phyloP scores from a whole-genome alignment of 2,113 vertebrate genomes.

The Sceloporus tristichus region DNA sequence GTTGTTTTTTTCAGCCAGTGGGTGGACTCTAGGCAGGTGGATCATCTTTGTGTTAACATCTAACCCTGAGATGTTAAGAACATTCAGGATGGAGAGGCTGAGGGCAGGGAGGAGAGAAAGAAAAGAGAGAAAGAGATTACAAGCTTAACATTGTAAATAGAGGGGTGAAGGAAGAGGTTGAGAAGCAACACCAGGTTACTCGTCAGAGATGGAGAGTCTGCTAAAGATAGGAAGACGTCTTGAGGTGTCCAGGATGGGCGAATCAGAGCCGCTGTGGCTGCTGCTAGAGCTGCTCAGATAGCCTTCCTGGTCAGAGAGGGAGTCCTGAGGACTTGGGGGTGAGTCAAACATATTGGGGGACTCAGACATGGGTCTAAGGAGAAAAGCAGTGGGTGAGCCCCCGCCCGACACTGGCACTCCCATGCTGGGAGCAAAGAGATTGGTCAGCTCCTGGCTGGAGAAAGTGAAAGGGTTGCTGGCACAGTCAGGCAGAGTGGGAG shows the following conservation, averaged over 20 bases:
- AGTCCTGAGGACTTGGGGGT: slow-evolving; percentile 94
- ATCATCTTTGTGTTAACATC: slow-evolving; percentile 72
- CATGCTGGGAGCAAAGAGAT: slow-evolving; percentile 92
- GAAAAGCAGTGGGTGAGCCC: slow-evolving; percentile 88
- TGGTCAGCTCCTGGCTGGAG: slow-evolving; percentile 98
- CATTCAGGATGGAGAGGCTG: neutral
- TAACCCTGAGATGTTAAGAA: slow-evolving; percentile 62
- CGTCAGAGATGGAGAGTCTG: slow-evolving; percentile 98
- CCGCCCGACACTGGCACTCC: slow-evolving; percentile 82
- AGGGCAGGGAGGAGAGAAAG: slow-evolving; percentile 9
- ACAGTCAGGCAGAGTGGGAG: slow-evolving; percentile 86
- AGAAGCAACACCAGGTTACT: slow-evolving; percentile 83
- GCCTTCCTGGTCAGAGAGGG: slow-evolving; percentile 97
- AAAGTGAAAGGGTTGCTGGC: slow-evolving; percentile 98
- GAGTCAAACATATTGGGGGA: slow-evolving; percentile 93
- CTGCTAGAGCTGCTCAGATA: slow-evolving; percentile 98
- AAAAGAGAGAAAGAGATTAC: slow-evolving; percentile 46
- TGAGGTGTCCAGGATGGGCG: slow-evolving; percentile 93
- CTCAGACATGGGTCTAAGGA: slow-evolving; percentile 93
- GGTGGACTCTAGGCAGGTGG: slow-evolving; percentile 73
- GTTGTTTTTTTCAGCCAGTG: slow-evolving; percentile 74
- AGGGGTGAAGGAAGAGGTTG: slow-evolving; percentile 38
- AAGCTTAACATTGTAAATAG: slow-evolving; percentile 78
- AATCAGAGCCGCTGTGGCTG: slow-evolving; percentile 96
- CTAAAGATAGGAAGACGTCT: slow-evolving; percentile 99